phyloP scores from a whole-genome alignment of 2,888 invertebrate genomes.

The Periphyllus acericola region DNA sequence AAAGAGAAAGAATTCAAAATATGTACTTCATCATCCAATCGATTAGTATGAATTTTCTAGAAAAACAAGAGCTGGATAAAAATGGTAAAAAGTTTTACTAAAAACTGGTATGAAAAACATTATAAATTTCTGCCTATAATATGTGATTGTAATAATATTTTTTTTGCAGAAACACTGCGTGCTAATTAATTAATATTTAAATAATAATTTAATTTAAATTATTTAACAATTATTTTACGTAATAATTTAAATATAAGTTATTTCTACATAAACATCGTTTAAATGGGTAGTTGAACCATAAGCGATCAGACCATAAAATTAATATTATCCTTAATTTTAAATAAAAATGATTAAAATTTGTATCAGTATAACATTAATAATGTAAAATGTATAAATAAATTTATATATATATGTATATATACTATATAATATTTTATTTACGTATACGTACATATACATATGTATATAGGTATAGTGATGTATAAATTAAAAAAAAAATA shows the following conservation, averaged over 20 bases:
- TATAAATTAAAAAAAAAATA: constrained; percentile 29
- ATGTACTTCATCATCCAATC: not conserved
- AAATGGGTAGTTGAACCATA: not conserved
- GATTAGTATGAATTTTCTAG: not conserved
- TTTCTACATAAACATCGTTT: not conserved
- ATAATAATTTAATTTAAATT: no score
- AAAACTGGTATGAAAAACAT: not conserved
- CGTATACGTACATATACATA: not conserved
- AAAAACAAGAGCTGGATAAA: not conserved
- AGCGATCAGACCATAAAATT: constrained; percentile 36
- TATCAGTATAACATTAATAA: not conserved
- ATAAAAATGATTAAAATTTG: constrained; percentile 9
- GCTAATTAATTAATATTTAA: no score
- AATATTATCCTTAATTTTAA: constrained; percentile 26
- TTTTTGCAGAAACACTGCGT: not conserved
- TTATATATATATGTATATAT: not conserved
- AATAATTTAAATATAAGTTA: no score
- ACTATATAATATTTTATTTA: not conserved
- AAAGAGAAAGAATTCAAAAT: not conserved
- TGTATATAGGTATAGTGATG: constrained; percentile 11
- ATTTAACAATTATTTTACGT: no score
- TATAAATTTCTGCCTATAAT: not conserved
- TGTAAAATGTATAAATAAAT: not conserved
- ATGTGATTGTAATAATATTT: not conserved
- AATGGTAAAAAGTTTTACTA: not conserved